Conservation (phyloP, 1,140 invertebrate species). For the Druon quercuslanigerum region DNA sequence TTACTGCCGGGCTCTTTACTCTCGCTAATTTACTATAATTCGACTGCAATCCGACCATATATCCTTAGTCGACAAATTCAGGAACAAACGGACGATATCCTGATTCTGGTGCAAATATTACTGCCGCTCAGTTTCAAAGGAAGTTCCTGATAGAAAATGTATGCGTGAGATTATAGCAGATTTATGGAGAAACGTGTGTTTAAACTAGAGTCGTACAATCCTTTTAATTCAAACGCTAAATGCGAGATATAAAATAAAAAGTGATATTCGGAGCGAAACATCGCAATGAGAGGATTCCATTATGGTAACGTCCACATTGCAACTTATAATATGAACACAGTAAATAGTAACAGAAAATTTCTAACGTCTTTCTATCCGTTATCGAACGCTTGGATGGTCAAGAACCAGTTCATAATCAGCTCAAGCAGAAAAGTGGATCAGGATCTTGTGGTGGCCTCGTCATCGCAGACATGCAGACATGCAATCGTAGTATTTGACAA, state of each 20-base stretch:
- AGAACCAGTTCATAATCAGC: slow-evolving; percentile 70
- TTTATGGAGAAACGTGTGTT: no score
- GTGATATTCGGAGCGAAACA: no score
- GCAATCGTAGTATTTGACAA: slow-evolving; percentile 54
- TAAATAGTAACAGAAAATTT: slow-evolving; percentile 17
- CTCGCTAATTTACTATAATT: slow-evolving; percentile 72
- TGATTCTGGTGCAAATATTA: not conserved
- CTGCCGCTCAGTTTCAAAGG: no score
- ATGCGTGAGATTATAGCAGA: no score
- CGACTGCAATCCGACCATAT: slow-evolving; percentile 58
- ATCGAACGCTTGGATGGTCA: slow-evolving; percentile 69
- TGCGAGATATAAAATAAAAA: no score
- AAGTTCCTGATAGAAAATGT: no score
- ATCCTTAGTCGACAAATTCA: slow-evolving; percentile 48
- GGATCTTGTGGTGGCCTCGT: slow-evolving; percentile 23
- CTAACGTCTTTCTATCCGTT: slow-evolving; percentile 52
- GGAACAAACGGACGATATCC: slow-evolving; percentile 49
- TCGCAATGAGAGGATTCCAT: no score
- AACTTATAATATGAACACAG: no score
- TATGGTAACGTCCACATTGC: no score
- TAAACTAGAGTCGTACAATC: no score
- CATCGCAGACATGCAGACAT: slow-evolving; percentile 19
- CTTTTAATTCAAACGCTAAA: no score
- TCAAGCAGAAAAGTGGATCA: slow-evolving; percentile 67
- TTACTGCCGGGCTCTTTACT: slow-evolving; percentile 65